A percentile compares a stretch with the other conserved stretches of the same genome.
These are phyloP conservation scores for Eretmochelys imbricata DNA, from an alignment of 2,113 vertebrate species.

Conservation along the genomic window DNA sequence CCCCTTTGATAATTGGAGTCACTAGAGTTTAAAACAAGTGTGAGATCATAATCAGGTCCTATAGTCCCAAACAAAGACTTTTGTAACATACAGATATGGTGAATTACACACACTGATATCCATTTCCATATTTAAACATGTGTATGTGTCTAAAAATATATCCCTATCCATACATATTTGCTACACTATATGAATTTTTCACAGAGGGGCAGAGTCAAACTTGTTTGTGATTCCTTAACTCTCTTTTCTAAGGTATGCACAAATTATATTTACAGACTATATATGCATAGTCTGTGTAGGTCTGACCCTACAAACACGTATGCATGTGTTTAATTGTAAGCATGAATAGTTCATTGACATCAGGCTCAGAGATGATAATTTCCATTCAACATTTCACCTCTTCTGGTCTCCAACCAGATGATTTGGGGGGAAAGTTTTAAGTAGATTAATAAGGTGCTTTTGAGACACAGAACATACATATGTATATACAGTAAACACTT, in stretches of 20 bases:
- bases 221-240: not conserved
- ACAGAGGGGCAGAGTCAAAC: not conserved
- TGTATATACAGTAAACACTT: not conserved
- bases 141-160: not conserved
- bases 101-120: accelerated
- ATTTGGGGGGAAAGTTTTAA: not conserved
- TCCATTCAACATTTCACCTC: not conserved
- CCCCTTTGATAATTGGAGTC: not conserved
- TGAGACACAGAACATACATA: not conserved
- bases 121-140: not conserved
- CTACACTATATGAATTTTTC: accelerated
- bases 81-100: not conserved
- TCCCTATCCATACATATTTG: not conserved
- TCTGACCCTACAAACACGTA: not conserved
- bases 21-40: not conserved
- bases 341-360: not conserved
- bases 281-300: accelerated
- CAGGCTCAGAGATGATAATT: not conserved
- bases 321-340: not conserved
- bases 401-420: not conserved
- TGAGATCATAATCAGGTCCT: not conserved
- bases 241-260: not conserved
- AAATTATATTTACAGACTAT: not conserved
- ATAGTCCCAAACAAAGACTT: not conserved
- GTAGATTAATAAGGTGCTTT: not conserved